Evolutionary conservation across 2,888 invertebrate genomes (phyloP).

Genomic region (Nipponacmea schrenckii): DNA sequence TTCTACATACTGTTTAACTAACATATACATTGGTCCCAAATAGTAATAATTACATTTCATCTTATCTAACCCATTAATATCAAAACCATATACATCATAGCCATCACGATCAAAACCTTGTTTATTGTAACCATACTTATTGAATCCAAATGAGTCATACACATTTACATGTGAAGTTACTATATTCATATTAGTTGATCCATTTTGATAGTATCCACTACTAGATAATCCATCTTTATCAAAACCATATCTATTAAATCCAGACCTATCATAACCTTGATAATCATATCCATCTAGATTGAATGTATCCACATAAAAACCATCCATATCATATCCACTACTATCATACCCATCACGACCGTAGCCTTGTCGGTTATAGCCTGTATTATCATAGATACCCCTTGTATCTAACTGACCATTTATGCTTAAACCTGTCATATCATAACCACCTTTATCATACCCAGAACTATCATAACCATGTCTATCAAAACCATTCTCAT

Average conservation of each 20-base stretch:
- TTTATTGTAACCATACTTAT: slow-evolving; percentile 53
- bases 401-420: slow-evolving; percentile 47
- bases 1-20: slow-evolving; percentile 54
- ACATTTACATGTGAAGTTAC: slow-evolving; percentile 5
- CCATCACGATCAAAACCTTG: slow-evolving; percentile 61
- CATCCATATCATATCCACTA: slow-evolving; percentile 55
- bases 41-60: slow-evolving; percentile 56
- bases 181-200: slow-evolving; percentile 27
- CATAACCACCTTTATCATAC: slow-evolving; percentile 55
- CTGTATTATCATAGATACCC: slow-evolving; percentile 49
- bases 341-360: slow-evolving; percentile 56
- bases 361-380: slow-evolving; percentile 58
- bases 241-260: slow-evolving; percentile 63
- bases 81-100: slow-evolving; percentile 63
- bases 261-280: slow-evolving; percentile 57
- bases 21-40: slow-evolving; percentile 59
- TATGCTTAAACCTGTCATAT: slow-evolving; percentile 48
- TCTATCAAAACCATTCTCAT: slow-evolving; percentile 46
- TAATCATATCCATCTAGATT: slow-evolving; percentile 62
- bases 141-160: slow-evolving; percentile 56
- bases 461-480: slow-evolving; percentile 55
- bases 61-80: slow-evolving; percentile 53
- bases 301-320: slow-evolving; percentile 57
- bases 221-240: slow-evolving; percentile 55
- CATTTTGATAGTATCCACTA: slow-evolving; percentile 52